phyloP scores from a whole-genome alignment of 2,888 invertebrate species.

The Molanna angustata region DNA sequence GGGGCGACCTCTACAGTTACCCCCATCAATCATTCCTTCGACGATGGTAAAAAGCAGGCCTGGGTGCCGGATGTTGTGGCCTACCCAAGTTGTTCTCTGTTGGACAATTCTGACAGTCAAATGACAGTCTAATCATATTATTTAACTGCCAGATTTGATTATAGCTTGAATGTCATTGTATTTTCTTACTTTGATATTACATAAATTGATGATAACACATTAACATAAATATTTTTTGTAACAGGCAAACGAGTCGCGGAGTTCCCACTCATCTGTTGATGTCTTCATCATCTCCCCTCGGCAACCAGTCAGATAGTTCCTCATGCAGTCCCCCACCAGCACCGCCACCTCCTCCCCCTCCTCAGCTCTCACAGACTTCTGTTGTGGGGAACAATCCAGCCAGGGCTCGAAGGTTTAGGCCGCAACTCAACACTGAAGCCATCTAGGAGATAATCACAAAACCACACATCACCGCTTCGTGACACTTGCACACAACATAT shows the following conservation, averaged over 20 bases:
- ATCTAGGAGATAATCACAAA: neutral
- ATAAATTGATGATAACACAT: too few relatives aligned
- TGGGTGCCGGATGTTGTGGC: too few relatives aligned
- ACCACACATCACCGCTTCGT: neutral
- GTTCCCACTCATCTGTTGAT: constrained; percentile 48
- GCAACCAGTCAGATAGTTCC: constrained; percentile 36
- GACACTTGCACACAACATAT: neutral
- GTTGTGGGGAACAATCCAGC: constrained; percentile 44
- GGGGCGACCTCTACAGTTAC: too few relatives aligned
- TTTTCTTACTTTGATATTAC: too few relatives aligned
- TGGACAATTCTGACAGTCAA: too few relatives aligned
- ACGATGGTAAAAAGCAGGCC: too few relatives aligned
- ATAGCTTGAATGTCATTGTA: too few relatives aligned
- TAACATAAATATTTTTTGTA: too few relatives aligned
- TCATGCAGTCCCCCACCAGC: constrained; percentile 39
- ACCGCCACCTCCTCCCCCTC: constrained; percentile 23
- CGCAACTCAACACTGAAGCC: constrained; percentile 34
- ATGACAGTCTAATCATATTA: too few relatives aligned
- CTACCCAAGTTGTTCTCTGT: too few relatives aligned
- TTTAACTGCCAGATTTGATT: too few relatives aligned
- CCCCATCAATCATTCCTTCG: too few relatives aligned
- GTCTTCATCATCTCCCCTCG: constrained; percentile 37
- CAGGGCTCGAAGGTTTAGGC: constrained; percentile 47
- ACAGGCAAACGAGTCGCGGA: constrained; percentile 46
- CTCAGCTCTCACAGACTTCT: constrained; percentile 33